Evolutionary conservation across 2,888 invertebrate species (phyloP).

Genomic region (Muschampia plurimacula): DNA sequence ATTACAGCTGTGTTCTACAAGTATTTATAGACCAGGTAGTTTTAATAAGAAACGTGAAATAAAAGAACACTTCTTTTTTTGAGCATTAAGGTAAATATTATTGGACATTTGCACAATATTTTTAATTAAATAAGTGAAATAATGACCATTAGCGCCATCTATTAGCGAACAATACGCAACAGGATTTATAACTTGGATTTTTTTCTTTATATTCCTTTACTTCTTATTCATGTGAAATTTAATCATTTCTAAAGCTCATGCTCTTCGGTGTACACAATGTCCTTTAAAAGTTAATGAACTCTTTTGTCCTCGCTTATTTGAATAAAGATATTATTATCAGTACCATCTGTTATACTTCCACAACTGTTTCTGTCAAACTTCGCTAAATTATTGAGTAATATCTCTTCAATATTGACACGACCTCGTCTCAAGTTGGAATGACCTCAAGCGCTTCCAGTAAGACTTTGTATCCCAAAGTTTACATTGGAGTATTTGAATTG

Average conservation of each 20-base stretch:
- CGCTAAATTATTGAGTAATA: constrained; percentile 20
- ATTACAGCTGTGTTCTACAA: too few relatives aligned
- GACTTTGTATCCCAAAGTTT: constrained; percentile 33
- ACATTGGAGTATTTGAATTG: constrained; percentile 66
- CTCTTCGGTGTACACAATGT: not conserved
- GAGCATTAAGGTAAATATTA: too few relatives aligned
- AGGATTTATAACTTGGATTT: not conserved
- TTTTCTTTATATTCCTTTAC: not conserved
- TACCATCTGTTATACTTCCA: not conserved
- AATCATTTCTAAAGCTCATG: not conserved
- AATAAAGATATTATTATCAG: not conserved
- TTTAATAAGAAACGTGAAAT: too few relatives aligned
- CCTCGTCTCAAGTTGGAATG: constrained; percentile 19
- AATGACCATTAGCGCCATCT: too few relatives aligned
- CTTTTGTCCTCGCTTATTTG: not conserved
- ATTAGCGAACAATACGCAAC: too few relatives aligned
- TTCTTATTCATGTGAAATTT: not conserved
- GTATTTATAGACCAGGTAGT: too few relatives aligned
- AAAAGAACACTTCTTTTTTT: too few relatives aligned
- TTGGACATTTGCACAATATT: too few relatives aligned
- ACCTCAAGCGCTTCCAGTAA: constrained; percentile 25
- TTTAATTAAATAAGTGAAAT: too few relatives aligned
- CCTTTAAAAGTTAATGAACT: not conserved
- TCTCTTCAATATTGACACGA: constrained; percentile 28
- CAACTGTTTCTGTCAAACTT: constrained; percentile 12